phyloP scores from a whole-genome alignment of 64 coral and sea anemone genomes.

The Anthopleura sola region DNA sequence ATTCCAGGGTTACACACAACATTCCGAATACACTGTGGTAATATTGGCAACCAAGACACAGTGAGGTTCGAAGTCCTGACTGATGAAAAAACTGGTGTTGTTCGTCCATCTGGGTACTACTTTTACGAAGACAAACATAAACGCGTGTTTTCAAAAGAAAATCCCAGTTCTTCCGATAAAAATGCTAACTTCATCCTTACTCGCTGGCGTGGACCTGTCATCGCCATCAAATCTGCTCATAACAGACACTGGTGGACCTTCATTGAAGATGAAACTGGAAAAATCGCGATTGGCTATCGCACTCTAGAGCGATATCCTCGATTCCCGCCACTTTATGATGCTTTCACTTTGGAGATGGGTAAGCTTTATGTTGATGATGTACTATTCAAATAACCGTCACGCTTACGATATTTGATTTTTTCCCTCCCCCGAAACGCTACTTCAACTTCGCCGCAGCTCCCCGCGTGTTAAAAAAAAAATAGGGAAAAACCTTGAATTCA shows the following conservation, averaged over 20 bases:
- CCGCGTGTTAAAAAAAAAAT: too few species aligned
- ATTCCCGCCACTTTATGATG: not conserved
- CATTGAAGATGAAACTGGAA: not conserved
- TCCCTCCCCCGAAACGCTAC: too few species aligned
- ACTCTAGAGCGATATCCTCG: not conserved
- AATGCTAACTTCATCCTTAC: constrained; percentile 9
- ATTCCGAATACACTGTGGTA: constrained; percentile 12
- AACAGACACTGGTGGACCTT: constrained; percentile 6
- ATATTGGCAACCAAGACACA: not conserved
- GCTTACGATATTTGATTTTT: too few species aligned
- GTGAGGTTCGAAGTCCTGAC: constrained; percentile 24
- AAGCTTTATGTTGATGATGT: not conserved
- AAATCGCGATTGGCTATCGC: not conserved
- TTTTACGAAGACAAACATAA: constrained; percentile 16
- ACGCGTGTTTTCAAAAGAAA: not conserved
- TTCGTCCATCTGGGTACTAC: constrained; percentile 27
- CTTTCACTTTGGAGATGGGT: not conserved
- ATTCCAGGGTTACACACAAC: constrained; percentile 18
- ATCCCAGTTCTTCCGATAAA: not conserved
- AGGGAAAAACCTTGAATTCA: too few species aligned
- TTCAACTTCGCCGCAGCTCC: too few species aligned
- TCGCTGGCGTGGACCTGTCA: constrained; percentile 31
- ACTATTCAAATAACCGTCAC: too few species aligned
- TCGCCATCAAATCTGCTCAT: not conserved
- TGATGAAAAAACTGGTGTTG: not conserved